Base-by-base conservation (phyloP, 2,113 vertebrate genomes). In the Chrysochloris asiatica region DNA sequence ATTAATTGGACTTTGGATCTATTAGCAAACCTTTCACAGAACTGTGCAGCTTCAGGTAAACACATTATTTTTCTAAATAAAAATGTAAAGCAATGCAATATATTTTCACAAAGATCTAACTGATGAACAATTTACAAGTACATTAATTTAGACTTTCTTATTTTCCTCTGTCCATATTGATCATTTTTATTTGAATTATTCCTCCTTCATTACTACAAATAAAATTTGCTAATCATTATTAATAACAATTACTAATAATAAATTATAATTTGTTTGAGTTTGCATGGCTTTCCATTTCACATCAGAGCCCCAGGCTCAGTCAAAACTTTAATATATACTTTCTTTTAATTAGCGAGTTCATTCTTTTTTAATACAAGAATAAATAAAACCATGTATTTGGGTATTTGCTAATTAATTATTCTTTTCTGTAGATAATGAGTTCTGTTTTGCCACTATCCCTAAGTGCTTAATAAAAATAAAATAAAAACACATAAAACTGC, bases 371-470 rank as follows among this genome's bases (percentile, higher is more conserved):
- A 72, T 87, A 75, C 92, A 0, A 81, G 0, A 63, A 47, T 45
- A 92, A 81, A 59, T 83, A 77, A 54, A 91, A 92, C 41, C 81
- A 92, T 54, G 9, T n/a, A 65, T 50, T 73, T 22, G 78, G 45
- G 33, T 89, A 71, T 63, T 80, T 63, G 26, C 59, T n/a, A 36
- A 50, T 38, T 73, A 91, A 4, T 85, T 54, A 50, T 72, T 78
- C 26, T 36, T 3, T 91, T 6, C 36, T 83, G n/a, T 6, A 88
- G 30, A 88, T 1, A 84, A 33, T 28, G 79, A 43, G 61, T 65
- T 72, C 45, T 86, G 3, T 77, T 77, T 54, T 78, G 38, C 11
- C 45, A 76, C 13, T 82, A 65, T 38, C 50, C n/a, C 26, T 80
- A 28, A 72, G 65, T 1, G 24, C 24, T 21, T 56, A 21, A 48